Evolutionary conservation across 2,113 vertebrate species (phyloP).

Genomic region (Forbesichthys papilliferus): DNA sequence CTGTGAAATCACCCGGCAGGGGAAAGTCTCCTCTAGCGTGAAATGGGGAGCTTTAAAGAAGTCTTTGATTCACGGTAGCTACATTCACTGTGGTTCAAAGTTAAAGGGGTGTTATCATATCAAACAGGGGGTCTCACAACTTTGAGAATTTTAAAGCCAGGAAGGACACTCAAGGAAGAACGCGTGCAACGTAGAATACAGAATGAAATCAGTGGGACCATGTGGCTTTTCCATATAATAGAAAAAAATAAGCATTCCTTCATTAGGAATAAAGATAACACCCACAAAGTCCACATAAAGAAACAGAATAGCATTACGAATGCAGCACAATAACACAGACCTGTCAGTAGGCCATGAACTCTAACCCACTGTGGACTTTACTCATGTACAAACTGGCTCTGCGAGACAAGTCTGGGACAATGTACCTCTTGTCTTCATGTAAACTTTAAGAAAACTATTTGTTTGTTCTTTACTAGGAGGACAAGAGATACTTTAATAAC

Average conservation of each 20-base stretch:
- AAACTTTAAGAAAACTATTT: too few species aligned
- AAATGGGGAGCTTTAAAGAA: constrained; percentile 23
- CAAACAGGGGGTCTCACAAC: not conserved
- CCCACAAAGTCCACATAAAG: not conserved
- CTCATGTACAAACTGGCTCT: too few species aligned
- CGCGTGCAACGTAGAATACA: not conserved
- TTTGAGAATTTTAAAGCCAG: not conserved
- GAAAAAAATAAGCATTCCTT: not conserved
- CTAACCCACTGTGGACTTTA: too few species aligned
- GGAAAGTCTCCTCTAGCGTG: constrained; percentile 13
- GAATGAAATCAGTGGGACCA: too few species aligned
- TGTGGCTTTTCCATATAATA: not conserved
- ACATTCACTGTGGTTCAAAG: not conserved
- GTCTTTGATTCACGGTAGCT: not conserved
- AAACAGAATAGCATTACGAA: not conserved
- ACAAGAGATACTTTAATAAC: too few species aligned
- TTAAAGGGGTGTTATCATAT: not conserved
- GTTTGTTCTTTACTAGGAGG: too few species aligned
- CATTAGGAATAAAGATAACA: not conserved
- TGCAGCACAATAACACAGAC: too few species aligned
- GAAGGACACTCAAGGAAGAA: not conserved
- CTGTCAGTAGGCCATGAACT: too few species aligned
- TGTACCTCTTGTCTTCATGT: too few species aligned
- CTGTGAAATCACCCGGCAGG: constrained; percentile 7
- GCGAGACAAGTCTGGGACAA: too few species aligned